These are phyloP conservation scores for Prionailurus bengalensis DNA, from an alignment of 2,113 vertebrate genomes.

Conservation along the genomic window DNA sequence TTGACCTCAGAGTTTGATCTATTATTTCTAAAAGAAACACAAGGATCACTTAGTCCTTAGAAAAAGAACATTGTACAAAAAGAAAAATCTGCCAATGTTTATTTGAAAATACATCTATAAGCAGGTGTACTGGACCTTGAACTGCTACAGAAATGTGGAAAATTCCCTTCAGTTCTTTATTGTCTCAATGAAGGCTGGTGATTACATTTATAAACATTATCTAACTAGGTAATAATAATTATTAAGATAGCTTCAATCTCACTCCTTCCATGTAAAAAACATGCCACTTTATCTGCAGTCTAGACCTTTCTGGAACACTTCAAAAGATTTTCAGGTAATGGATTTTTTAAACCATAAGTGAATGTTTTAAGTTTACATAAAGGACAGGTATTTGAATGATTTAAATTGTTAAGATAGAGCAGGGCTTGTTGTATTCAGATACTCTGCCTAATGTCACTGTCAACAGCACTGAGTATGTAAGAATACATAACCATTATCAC, in stretches of 20 bases:
- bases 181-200: neutral
- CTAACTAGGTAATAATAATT: conserved; percentile 68
- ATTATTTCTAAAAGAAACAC: conserved; percentile 60
- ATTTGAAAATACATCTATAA: conserved; percentile 42
- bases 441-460: neutral
- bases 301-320: conserved; percentile 59
- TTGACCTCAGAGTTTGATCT: neutral
- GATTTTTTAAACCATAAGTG: conserved; percentile 1
- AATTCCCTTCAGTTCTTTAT: conserved; percentile 34
- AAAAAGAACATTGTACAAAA: conserved; percentile 41
- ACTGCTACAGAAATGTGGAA: conserved; percentile 49
- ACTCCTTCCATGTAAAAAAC: conserved; percentile 6
- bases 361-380: conserved; percentile 51
- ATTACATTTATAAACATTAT: conserved; percentile 81
- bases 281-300: conserved; percentile 2
- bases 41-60: neutral
- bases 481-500: neutral
- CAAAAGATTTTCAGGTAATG: conserved; percentile 71
- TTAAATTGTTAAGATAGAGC: conserved; percentile 60
- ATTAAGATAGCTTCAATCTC: conserved; percentile 71
- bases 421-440: neutral
- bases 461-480: neutral
- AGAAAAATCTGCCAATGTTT: conserved; percentile 27
- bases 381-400: conserved; percentile 52
- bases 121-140: conserved; percentile 24